Evolutionary conservation across 2,113 vertebrate species (phyloP).

Genomic region (Petaurus breviceps): DNA sequence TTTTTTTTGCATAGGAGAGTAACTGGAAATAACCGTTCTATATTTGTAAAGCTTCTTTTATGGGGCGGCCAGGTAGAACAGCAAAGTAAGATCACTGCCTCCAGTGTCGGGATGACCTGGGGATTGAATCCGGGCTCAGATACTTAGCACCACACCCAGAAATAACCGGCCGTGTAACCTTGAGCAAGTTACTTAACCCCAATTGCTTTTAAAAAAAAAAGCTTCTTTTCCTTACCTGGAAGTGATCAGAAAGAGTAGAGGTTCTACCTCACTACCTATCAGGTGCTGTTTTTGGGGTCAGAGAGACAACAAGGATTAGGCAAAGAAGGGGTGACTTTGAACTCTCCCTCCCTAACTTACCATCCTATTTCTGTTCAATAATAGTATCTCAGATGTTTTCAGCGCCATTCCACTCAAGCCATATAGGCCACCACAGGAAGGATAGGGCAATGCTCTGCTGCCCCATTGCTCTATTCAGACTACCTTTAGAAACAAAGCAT

Average conservation of each 20-base stretch:
- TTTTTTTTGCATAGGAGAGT: conserved; percentile 5
- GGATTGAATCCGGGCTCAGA: too few relatives aligned
- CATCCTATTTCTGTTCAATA: background rate
- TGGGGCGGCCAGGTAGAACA: too few relatives aligned
- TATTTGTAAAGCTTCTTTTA: conserved; percentile 1
- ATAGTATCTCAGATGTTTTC: background rate
- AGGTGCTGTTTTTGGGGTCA: background rate
- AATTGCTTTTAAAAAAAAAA: too few relatives aligned
- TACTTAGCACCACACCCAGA: too few relatives aligned
- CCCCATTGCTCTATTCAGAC: background rate
- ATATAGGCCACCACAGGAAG: background rate
- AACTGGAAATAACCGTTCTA: background rate
- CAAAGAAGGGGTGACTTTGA: background rate
- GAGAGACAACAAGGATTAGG: conserved; percentile 5
- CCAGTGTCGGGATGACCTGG: too few relatives aligned
- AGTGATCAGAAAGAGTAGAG: background rate
- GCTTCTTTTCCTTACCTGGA: background rate
- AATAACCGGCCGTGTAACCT: too few relatives aligned
- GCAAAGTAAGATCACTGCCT: too few relatives aligned
- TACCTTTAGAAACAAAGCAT: background rate
- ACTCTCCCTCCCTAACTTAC: background rate
- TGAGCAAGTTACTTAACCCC: too few relatives aligned
- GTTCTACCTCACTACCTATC: background rate
- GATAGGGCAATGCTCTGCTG: background rate
- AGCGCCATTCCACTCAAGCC: background rate